These are phyloP conservation scores for Oncopodura yosiiana DNA, from an alignment of 1,140 invertebrate genomes.

Conservation along the genomic window DNA sequence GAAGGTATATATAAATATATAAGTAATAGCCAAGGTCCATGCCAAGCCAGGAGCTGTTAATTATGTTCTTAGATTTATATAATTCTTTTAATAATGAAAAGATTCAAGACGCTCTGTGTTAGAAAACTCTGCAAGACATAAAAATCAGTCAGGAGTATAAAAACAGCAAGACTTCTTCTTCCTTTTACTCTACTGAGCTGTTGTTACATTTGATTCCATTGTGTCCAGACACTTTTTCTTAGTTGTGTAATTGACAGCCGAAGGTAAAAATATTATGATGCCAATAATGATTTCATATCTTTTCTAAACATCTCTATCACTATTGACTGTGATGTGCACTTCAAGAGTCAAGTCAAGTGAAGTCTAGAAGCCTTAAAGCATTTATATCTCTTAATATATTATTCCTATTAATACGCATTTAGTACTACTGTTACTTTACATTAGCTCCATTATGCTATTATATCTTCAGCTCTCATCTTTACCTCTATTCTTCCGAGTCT, in stretches of 20 bases:
- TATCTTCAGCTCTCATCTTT: neutral
- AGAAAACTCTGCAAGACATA: neutral
- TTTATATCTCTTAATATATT: neutral
- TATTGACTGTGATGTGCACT: no score
- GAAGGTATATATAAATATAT: no score
- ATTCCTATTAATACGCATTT: no score
- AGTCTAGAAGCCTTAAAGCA: no score
- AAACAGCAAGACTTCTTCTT: neutral
- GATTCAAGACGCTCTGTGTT: no score
- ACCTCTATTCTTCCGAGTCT: neutral
- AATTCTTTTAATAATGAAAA: no score
- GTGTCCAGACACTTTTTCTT: constrained; percentile 22
- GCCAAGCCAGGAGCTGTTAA: no score
- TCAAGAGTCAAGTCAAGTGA: no score
- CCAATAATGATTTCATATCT: constrained; percentile 22
- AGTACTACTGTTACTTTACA: neutral
- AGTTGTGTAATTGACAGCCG: constrained; percentile 27
- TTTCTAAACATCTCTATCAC: no score
- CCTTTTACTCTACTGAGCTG: constrained; percentile 1
- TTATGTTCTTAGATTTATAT: no score
- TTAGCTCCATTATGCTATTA: neutral
- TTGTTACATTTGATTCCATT: neutral
- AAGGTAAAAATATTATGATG: constrained; percentile 33
- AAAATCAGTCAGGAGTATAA: neutral
- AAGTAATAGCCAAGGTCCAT: no score